Percentiles rank a stretch among this genome's conserved stretches.
Conservation (phyloP, 1,140 invertebrate species). For the Melanaphis sacchari region DNA sequence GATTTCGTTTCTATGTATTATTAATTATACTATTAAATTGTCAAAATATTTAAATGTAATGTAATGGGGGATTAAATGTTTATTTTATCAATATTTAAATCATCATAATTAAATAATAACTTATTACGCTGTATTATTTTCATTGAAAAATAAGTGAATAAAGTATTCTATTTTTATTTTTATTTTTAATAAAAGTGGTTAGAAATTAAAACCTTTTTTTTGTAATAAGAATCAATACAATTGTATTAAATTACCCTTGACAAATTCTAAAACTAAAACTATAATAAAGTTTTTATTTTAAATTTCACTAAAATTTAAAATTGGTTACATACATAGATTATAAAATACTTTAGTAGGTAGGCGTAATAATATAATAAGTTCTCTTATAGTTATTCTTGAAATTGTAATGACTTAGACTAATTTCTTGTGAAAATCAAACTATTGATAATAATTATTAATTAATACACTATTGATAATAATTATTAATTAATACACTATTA, state of each 20-base stretch:
- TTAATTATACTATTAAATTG: not conserved
- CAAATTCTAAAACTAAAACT: not conserved
- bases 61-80: not conserved
- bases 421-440: too few species aligned
- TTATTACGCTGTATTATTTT: too few species aligned
- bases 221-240: not conserved
- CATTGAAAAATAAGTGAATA: too few species aligned
- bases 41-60: not conserved
- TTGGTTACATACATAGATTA: not conserved
- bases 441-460: too few species aligned
- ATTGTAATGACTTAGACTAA: too few species aligned
- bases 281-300: not conserved
- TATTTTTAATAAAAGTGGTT: not conserved
- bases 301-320: not conserved
- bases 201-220: conserved; percentile 18
- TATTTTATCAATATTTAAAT: not conserved
- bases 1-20: not conserved
- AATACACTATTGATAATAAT: too few species aligned
- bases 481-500: too few species aligned
- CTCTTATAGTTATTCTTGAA: too few species aligned
- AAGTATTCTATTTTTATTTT: not conserved
- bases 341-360: not conserved
- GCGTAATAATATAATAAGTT: not conserved
- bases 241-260: conserved; percentile 9
- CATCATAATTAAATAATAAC: too few species aligned